These are phyloP conservation scores for Phymorhynchus buccinoides DNA, from an alignment of 1,140 invertebrate genomes.

Conservation along the genomic window DNA sequence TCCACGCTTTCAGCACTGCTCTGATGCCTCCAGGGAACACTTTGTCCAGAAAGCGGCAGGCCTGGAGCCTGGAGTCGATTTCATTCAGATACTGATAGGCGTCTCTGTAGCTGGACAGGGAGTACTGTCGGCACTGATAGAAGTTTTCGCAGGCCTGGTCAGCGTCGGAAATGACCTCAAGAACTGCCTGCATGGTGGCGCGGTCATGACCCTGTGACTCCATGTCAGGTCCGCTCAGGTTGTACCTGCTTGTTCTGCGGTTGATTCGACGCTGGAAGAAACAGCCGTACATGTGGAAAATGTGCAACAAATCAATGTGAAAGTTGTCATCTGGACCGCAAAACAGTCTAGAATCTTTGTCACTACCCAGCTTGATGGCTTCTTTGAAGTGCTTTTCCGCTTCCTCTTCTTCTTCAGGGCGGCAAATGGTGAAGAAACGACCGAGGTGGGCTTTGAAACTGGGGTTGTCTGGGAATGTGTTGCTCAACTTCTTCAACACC, in stretches of 20 bases:
- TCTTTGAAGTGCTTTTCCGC: slow-evolving; percentile 46
- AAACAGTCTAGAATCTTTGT: too few species aligned
- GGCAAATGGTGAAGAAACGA: slow-evolving; percentile 47
- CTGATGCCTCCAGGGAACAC: slow-evolving; percentile 21
- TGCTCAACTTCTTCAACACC: slow-evolving; percentile 41
- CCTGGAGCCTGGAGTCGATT: slow-evolving; percentile 42
- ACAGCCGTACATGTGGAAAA: slow-evolving; percentile 52
- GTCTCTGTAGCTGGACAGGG: slow-evolving; percentile 38
- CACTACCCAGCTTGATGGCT: slow-evolving; percentile 41
- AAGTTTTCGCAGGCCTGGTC: slow-evolving; percentile 41
- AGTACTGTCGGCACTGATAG: slow-evolving; percentile 31
- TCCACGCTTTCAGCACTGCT: slow-evolving; percentile 16
- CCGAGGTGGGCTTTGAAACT: slow-evolving; percentile 53
- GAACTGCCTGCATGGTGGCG: too few species aligned
- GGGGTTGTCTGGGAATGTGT: slow-evolving; percentile 49
- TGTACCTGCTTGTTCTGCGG: slow-evolving; percentile 40
- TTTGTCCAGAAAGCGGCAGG: slow-evolving; percentile 45
- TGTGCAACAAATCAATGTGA: slow-evolving; percentile 49
- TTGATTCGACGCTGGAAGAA: slow-evolving; percentile 37
- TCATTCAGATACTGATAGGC: slow-evolving; percentile 44
- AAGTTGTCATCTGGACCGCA: slow-evolving; percentile 15
- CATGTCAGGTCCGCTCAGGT: not conserved
- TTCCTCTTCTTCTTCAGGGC: slow-evolving; percentile 45
- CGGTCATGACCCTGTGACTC: not conserved
- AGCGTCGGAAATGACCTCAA: slow-evolving; percentile 32